A percentile compares a stretch with the other conserved stretches of the same genome.
Evolutionary conservation across 2,888 invertebrate species (phyloP).

Genomic region (Mythimna albipuncta): DNA sequence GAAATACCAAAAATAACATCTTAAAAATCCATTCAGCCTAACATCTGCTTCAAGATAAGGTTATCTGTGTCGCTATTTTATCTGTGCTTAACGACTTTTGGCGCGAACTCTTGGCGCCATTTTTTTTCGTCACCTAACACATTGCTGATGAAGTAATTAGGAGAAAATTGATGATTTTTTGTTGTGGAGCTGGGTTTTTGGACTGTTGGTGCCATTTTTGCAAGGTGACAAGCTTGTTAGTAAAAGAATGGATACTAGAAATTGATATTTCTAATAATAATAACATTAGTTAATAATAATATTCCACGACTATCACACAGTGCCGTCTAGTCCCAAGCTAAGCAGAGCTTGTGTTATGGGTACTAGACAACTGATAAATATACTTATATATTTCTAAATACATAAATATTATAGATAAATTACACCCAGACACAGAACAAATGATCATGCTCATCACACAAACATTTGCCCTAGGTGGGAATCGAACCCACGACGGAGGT

Average conservation of each 20-base stretch:
- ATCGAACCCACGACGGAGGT: too few species aligned
- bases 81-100: constrained; percentile 66
- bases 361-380: too few species aligned
- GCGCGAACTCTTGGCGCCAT: constrained; percentile 65
- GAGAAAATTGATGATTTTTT: constrained; percentile 53
- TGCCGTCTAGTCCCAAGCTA: too few species aligned
- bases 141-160: constrained; percentile 63
- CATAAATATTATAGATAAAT: too few species aligned
- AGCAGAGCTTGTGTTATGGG: too few species aligned
- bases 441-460: too few species aligned
- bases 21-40: constrained; percentile 51
- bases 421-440: too few species aligned
- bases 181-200: constrained; percentile 36
- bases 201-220: neutral
- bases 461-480: too few species aligned
- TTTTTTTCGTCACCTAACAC: constrained; percentile 67
- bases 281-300: too few species aligned
- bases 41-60: constrained; percentile 64
- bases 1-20: constrained; percentile 63
- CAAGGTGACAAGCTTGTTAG: constrained; percentile 19
- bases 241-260: neutral
- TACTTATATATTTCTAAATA: too few species aligned
- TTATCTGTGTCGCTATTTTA: constrained; percentile 63
- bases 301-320: too few species aligned
- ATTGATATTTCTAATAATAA: too few species aligned